Evolutionary conservation across 2,888 invertebrate species (phyloP), one percentile per base, ranked within the genome.

Genomic region (Cylloceria caligata): DNA sequence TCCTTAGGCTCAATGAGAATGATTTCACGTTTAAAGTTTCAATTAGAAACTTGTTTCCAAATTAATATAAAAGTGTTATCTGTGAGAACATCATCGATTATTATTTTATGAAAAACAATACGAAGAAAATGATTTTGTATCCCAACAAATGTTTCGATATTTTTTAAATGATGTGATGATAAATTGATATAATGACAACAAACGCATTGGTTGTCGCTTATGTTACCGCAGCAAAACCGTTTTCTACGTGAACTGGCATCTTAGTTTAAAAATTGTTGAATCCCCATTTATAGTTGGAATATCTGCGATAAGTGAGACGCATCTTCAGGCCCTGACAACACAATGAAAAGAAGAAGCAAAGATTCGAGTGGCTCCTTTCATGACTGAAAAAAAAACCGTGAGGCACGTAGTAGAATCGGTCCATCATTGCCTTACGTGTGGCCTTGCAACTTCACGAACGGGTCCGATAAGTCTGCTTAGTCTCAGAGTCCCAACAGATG

Each of bases 401-500:
- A 27, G n/a, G 55, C 55, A 27, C 30, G 30, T 19, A n/a, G 30
- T 6, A 30, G 30, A 57, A n/a, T 27, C 55, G 21, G 55, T 71
- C 55, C 55, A 27, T 69, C 55, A 69, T 69, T 39, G 55, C 39
- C 21, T 42, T 42, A 45, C 78, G 78, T 78, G 74, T 78, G 80
- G 80, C 49, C 76, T 60, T 27, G 36, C 16, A 57, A 60, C 45
- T 24, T 65, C 65, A 36, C 65, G 74, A n/a, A 6, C 24, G 21
- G 68, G 52, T 30, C 19, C 42, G 52, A 71, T 73, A 69, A n/a
- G 85, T 90, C 90, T 90, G 90, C 87, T 90, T 86, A 90, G 87
- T 87, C 86, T 90, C 90, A 89, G 78, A 85, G 60, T 30, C 72
- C 30, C 80, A 90, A 87, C 90, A 90, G 89, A 89, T 89, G 89